These are phyloP conservation scores for Galerucella pusilla DNA, from an alignment of 2,888 invertebrate genomes.

Conservation along the genomic window DNA sequence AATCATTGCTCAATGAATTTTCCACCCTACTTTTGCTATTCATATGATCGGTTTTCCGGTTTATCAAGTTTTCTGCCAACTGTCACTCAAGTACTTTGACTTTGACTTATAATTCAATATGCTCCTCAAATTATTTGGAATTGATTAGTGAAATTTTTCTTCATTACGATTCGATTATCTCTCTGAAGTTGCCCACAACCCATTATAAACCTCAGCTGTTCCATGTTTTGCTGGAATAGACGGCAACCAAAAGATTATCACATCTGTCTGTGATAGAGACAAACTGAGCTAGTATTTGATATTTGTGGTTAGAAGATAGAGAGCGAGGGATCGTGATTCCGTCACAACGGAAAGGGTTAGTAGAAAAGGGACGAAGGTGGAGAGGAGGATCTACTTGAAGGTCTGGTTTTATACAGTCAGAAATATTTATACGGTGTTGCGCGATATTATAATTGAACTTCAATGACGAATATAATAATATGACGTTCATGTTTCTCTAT, in stretches of 20 bases:
- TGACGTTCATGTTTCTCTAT: too few species aligned
- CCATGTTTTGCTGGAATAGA: conserved; percentile 31
- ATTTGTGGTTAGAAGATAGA: conserved; percentile 36
- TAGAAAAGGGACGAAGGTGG: conserved; percentile 13
- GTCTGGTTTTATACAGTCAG: neutral
- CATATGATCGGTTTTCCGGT: too few species aligned
- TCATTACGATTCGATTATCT: neutral
- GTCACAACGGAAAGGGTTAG: conserved; percentile 35
- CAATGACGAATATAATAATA: too few species aligned
- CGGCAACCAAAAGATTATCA: conserved; percentile 35
- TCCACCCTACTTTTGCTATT: too few species aligned
- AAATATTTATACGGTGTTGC: neutral
- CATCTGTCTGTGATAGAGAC: conserved; percentile 41
- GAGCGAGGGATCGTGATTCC: conserved; percentile 28
- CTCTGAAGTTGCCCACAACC: conserved; percentile 8
- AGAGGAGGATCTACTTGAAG: conserved; percentile 6
- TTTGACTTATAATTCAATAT: too few species aligned
- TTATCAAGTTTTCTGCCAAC: too few species aligned
- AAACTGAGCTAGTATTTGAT: conserved; percentile 37
- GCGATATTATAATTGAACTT: neutral
- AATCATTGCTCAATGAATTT: too few species aligned
- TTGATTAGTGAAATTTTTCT: neutral
- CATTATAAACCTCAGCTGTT: conserved; percentile 31
- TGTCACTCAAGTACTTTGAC: too few species aligned
- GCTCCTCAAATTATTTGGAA: too few species aligned